Percentiles rank a stretch among this genome's conserved stretches.
These are phyloP conservation scores for Strix aluco DNA, from an alignment of 2,113 vertebrate genomes.

Conservation along the genomic window DNA sequence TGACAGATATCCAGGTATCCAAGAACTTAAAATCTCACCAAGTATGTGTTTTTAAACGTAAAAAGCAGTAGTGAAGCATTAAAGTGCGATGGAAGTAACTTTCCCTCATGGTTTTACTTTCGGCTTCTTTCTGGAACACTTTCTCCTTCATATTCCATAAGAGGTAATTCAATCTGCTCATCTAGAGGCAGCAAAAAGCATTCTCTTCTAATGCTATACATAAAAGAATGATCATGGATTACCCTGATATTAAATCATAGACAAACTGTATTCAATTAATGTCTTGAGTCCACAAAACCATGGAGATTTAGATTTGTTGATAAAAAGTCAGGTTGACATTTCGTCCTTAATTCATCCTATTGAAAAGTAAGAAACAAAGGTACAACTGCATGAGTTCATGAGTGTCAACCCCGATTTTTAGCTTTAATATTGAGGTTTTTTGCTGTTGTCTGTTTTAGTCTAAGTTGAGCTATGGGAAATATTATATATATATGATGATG, in stretches of 20 bases:
- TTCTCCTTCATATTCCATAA: not conserved
- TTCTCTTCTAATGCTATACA: not conserved
- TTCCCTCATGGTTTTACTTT: not conserved
- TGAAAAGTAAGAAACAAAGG: conserved; percentile 42
- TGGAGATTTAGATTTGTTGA: not conserved
- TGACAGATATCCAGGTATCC: not conserved
- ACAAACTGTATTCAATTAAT: not conserved
- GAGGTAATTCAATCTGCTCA: not conserved
- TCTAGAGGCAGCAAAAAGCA: not conserved
- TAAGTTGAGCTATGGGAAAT: conserved; percentile 4
- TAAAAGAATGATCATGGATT: not conserved
- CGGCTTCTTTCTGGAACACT: not conserved
- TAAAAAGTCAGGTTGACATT: conserved; percentile 12
- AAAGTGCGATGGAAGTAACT: not conserved
- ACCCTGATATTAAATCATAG: not conserved
- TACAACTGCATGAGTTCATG: not conserved
- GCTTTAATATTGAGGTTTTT: not conserved
- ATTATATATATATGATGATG: not conserved
- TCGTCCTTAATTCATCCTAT: not conserved
- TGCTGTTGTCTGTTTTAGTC: conserved; percentile 16
- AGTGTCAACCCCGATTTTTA: conserved; percentile 18
- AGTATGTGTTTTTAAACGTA: not conserved
- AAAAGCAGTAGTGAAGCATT: not conserved
- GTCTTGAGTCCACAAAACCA: not conserved
- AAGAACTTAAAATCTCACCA: not conserved